Conservation (phyloP, 2,888 invertebrate genomes). For the Melolontha melolontha region DNA sequence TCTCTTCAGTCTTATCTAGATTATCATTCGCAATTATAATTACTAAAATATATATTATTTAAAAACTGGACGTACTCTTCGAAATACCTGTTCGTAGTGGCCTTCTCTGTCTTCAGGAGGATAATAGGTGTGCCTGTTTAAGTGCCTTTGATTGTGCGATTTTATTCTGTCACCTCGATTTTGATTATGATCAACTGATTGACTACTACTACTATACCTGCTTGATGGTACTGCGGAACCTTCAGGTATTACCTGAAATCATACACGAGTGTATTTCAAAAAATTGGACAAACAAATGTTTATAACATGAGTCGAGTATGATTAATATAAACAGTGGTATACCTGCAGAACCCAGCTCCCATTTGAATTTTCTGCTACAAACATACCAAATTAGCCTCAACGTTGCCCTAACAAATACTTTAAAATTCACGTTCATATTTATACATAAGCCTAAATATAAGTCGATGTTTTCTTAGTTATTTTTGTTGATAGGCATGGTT, state of each 20-base stretch:
- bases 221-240: constrained; percentile 59
- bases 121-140: constrained; percentile 71
- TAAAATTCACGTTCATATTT: too few species aligned
- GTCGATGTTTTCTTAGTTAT: too few species aligned
- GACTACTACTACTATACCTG: constrained; percentile 57
- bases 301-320: background rate
- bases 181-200: constrained; percentile 54
- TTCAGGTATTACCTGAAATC: constrained; percentile 61
- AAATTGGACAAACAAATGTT: background rate
- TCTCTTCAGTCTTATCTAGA: constrained; percentile 21
- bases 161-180: constrained; percentile 56
- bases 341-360: too few species aligned
- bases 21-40: constrained; percentile 3
- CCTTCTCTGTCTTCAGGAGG: constrained; percentile 69
- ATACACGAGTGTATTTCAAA: background rate
- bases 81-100: constrained; percentile 64
- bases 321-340: too few species aligned
- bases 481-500: too few species aligned
- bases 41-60: constrained; percentile 25
- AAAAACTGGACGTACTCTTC: constrained; percentile 57
- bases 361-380: too few species aligned
- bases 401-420: too few species aligned
- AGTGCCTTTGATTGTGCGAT: constrained; percentile 67
- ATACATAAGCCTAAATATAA: too few species aligned
- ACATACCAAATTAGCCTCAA: too few species aligned